Base-by-base conservation (phyloP, 2,888 invertebrate genomes). In the Tipula lateralis region DNA sequence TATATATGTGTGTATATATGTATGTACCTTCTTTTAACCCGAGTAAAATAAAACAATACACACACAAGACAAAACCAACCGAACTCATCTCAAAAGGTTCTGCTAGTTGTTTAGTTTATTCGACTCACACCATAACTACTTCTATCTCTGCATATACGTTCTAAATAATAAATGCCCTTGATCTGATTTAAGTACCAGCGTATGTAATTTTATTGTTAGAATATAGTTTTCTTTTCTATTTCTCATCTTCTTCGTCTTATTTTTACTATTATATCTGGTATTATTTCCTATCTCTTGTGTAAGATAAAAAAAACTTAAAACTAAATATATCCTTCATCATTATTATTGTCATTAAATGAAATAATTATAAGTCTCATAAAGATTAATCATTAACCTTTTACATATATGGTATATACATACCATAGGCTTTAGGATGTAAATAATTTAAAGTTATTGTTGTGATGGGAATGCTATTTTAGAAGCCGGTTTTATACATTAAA, bases 121-220 rank as follows among this genome's bases (percentile, higher is more conserved):
- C 66, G 24, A 66, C 66, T 66, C 66, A 66, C 12, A 24, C 66
- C 66, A 66, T 44, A n/a, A n/a, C 1, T 44, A 5, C 44, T 66
- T 66, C 24, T 24, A 66, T 66, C 66, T 66, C 66, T 66, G 24
- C 24, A 44, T 44, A 3, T 24, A 66, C 24, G 24, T 66, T 66
- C 66, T 66, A 66, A 66, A 66, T 66, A 66, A 66, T 66, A 66
- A 66, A 66, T 66, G 66, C 66, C 66, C 66, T 66, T 66, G 66
- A 66, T 66, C 66, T 66, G 66, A 66, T 66, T 66, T 66, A 66
- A 66, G 66, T 66, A 66, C 66, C 66, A 24, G 66, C 66, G 66
- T 66, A 66, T 66, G 66, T 66, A 66, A 66, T 66, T 66, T 66
- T 66, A 66, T 66, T 66, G 24, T 44, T 24, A 50, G 50, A 50